phyloP scores from a whole-genome alignment of 2,888 invertebrate genomes.

The Drosophila kambysellisi region DNA sequence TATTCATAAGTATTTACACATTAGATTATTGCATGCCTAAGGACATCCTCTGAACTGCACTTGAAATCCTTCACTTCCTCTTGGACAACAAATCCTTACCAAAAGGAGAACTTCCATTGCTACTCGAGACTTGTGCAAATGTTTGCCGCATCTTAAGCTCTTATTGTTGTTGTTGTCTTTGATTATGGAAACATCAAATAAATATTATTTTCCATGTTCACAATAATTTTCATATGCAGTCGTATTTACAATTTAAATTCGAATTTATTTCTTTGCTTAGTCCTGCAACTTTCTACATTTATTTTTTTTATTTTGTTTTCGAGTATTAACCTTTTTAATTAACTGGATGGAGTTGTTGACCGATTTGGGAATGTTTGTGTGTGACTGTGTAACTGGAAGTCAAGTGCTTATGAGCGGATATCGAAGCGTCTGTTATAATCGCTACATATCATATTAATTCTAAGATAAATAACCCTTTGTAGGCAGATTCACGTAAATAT shows the following conservation, averaged over 20 bases:
- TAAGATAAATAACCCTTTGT: background rate
- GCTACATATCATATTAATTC: conserved; percentile 9
- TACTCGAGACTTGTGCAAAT: conserved; percentile 63
- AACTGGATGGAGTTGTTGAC: conserved; percentile 30
- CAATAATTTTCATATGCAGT: conserved; percentile 22
- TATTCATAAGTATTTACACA: conserved; percentile 75
- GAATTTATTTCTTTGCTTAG: conserved; percentile 29
- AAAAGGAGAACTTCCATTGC: conserved; percentile 21
- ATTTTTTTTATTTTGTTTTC: conserved; percentile 7
- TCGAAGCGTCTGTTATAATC: conserved; percentile 4
- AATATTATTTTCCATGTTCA: conserved; percentile 67
- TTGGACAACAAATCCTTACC: conserved; percentile 8
- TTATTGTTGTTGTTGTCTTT: conserved; percentile 23
- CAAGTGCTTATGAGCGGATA: conserved; percentile 35
- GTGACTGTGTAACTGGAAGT: conserved; percentile 32
- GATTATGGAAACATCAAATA: conserved; percentile 75
- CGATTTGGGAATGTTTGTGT: conserved; percentile 17
- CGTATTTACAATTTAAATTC: conserved; percentile 33
- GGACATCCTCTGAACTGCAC: conserved; percentile 59
- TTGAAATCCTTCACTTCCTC: conserved; percentile 10
- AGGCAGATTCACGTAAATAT: background rate
- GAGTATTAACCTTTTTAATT: conserved; percentile 29
- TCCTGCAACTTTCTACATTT: conserved; percentile 13
- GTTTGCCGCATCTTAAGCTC: conserved; percentile 36
- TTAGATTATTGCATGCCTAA: conserved; percentile 80